Percentiles rank a stretch among this genome's conserved stretches.
phyloP scores from a whole-genome alignment of 37 sponge, comb jelly and placozoan genomes.

The Cladorhizidae sp. region DNA sequence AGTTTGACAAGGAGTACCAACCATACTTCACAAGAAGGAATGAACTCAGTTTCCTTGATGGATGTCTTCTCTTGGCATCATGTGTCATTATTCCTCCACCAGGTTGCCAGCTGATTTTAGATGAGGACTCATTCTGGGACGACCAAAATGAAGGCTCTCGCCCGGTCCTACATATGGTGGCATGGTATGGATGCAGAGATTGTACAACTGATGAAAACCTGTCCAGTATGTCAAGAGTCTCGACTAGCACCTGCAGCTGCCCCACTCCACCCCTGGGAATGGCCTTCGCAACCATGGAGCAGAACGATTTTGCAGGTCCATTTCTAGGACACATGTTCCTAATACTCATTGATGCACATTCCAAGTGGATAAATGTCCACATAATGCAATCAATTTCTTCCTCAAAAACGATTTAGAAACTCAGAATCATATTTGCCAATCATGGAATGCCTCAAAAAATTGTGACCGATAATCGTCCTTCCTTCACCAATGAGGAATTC shows the following conservation, averaged over 20 bases:
- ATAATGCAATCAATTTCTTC: constrained; percentile 16
- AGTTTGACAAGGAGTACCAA: not conserved
- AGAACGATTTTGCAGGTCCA: constrained; percentile 57
- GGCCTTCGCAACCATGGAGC: constrained; percentile 58
- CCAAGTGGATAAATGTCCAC: constrained; percentile 56
- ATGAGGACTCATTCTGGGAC: constrained; percentile 12
- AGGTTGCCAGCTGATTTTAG: not conserved
- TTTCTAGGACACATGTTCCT: constrained; percentile 43
- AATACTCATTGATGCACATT: constrained; percentile 49
- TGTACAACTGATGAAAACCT: constrained; percentile 13
- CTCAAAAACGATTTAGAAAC: constrained; percentile 16
- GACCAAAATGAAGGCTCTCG: constrained; percentile 40
- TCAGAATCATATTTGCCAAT: constrained; percentile 26
- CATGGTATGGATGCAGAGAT: constrained; percentile 47
- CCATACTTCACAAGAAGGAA: not conserved
- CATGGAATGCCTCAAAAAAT: constrained; percentile 39
- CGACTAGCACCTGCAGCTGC: constrained; percentile 9
- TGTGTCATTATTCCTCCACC: constrained; percentile 8
- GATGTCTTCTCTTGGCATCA: constrained; percentile 9
- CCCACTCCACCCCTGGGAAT: constrained; percentile 52
- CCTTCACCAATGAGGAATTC: constrained; percentile 47
- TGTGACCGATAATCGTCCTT: constrained; percentile 45
- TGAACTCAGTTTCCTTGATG: constrained; percentile 10
- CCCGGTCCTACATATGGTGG: constrained; percentile 49
- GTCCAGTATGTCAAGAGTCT: constrained; percentile 16